phyloP scores from a whole-genome alignment of 2,888 invertebrate genomes.

The Xestia ashworthii region DNA sequence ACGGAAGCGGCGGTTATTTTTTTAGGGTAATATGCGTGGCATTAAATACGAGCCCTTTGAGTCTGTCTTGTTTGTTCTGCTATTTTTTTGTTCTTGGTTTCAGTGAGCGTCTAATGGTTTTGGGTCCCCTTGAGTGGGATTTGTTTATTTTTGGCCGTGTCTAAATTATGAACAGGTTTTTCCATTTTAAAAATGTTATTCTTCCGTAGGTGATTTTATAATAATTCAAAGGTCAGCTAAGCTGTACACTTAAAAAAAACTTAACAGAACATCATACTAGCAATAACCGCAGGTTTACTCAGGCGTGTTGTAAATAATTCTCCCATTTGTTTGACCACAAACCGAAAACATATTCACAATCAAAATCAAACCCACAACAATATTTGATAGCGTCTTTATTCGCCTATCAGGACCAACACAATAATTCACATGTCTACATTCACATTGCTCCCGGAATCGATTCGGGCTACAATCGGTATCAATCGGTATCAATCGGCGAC shows the following conservation, averaged over 20 bases:
- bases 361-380: not conserved
- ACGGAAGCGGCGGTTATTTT: slow-evolving; percentile 68
- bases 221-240: not conserved
- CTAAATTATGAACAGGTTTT: slow-evolving; percentile 25
- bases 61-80: slow-evolving; percentile 55
- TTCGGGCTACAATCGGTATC: slow-evolving; percentile 54
- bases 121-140: slow-evolving; percentile 22
- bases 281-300: not conserved
- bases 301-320: not conserved
- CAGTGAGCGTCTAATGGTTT: slow-evolving; percentile 47
- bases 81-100: slow-evolving; percentile 44
- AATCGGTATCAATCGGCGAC: slow-evolving; percentile 59
- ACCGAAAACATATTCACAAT: not conserved
- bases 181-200: slow-evolving; percentile 15
- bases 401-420: not conserved
- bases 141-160: slow-evolving; percentile 27
- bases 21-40: slow-evolving; percentile 62
- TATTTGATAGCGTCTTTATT: not conserved
- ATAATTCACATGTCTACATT: slow-evolving; percentile 34
- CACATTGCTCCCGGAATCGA: slow-evolving; percentile 33
- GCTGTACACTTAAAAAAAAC: not conserved
- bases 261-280: not conserved
- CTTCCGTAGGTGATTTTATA: not conserved
- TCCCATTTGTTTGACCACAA: not conserved
- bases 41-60: slow-evolving; percentile 67